Percentiles rank a stretch among this genome's conserved stretches.
phyloP scores from a whole-genome alignment of 2,797 vertebrate genomes.

The Sciurus vulgaris region DNA sequence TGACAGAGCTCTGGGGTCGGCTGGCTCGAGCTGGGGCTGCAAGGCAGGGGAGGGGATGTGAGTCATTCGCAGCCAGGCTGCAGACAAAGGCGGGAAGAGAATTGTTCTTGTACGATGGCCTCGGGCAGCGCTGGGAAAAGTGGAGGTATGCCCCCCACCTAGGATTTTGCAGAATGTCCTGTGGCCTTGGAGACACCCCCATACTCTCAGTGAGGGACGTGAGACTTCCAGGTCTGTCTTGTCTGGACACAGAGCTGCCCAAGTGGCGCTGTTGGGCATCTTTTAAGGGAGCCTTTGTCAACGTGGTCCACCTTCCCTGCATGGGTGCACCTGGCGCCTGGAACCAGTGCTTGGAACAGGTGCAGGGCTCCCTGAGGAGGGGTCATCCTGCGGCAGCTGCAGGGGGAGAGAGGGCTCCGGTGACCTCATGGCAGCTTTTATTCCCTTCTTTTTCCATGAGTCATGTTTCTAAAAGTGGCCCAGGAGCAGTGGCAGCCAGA shows the following conservation, averaged over 20 bases:
- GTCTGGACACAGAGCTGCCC: background rate
- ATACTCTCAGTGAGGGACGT: background rate
- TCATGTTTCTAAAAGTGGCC: conserved; percentile 83
- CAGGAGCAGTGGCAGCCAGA: conserved; percentile 64
- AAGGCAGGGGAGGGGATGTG: conserved; percentile 70
- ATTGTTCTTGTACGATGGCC: conserved; percentile 75
- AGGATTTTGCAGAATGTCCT: background rate
- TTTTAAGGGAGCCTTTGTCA: background rate
- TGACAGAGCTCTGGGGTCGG: background rate
- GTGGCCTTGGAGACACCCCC: background rate
- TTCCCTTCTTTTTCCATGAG: conserved; percentile 78
- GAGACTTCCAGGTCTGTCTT: background rate
- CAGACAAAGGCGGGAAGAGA: conserved; percentile 82
- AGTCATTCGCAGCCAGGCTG: conserved; percentile 75
- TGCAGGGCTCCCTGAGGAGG: background rate
- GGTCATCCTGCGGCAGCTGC: background rate
- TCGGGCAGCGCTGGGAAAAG: background rate
- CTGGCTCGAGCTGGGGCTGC: conserved; percentile 12
- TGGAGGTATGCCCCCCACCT: background rate
- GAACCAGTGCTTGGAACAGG: too few species aligned
- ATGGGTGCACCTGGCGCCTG: background rate
- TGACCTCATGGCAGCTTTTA: background rate
- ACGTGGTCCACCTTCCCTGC: rapidly evolving
- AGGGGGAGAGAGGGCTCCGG: background rate
- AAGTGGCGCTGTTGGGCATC: rapidly evolving